Percentiles rank a stretch among this genome's conserved stretches.
Conservation (phyloP, 1,140 invertebrate species). For the Zelostemma sp. region DNA sequence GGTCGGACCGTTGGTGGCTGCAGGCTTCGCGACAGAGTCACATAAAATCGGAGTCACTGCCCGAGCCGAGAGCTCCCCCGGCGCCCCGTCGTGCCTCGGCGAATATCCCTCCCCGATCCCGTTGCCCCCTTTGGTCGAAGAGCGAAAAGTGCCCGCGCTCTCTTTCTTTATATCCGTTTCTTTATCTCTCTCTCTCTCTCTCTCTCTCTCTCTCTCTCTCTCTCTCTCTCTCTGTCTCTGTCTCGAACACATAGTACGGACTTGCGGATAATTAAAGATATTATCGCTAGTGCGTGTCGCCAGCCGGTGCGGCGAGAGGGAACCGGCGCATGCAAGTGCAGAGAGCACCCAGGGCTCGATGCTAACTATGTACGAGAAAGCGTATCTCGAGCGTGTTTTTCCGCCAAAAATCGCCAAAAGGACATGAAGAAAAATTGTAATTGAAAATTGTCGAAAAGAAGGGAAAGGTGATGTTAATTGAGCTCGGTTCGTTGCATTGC, state of each 20-base stretch:
- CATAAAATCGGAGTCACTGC: slow-evolving; percentile 51
- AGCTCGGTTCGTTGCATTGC: slow-evolving; percentile 29
- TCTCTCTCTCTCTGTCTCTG: slow-evolving; percentile 18
- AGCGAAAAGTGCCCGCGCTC: no score
- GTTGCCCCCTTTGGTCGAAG: neutral
- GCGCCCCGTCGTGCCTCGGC: slow-evolving; percentile 6
- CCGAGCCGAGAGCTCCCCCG: slow-evolving; percentile 28
- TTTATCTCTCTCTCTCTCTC: no score
- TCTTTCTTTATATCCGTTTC: no score
- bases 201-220: slow-evolving; percentile 14
- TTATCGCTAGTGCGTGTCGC: slow-evolving; percentile 65
- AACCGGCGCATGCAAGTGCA: slow-evolving; percentile 15
- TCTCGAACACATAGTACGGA: slow-evolving; percentile 25
- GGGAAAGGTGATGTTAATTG: slow-evolving; percentile 50
- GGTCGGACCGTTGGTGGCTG: slow-evolving; percentile 54
- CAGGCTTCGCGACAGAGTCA: slow-evolving; percentile 38
- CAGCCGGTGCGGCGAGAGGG: slow-evolving; percentile 48
- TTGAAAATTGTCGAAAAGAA: slow-evolving; percentile 27
- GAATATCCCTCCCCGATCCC: slow-evolving; percentile 2
- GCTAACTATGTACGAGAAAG: slow-evolving; percentile 13
- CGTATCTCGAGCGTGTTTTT: slow-evolving; percentile 20
- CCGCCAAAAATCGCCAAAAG: slow-evolving; percentile 21
- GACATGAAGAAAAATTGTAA: slow-evolving; percentile 10
- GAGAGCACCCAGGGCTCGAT: neutral
- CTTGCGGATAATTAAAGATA: slow-evolving; percentile 66